phyloP scores from a whole-genome alignment of 2,113 vertebrate genomes.

The Irena cyanogastra region DNA sequence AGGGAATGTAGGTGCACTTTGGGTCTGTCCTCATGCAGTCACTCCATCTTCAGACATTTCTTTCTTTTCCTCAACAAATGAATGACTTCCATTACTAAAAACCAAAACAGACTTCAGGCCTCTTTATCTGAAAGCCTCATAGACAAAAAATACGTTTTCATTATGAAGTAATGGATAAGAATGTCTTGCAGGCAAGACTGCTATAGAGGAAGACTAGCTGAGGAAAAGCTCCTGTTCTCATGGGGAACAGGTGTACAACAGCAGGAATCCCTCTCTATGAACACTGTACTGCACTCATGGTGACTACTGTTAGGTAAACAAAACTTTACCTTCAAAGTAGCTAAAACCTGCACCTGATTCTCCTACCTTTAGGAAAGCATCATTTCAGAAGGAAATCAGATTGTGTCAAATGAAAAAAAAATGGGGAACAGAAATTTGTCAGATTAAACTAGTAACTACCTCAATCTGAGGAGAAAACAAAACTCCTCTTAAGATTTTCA shows the following conservation, averaged over 20 bases:
- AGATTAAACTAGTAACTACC: background rate
- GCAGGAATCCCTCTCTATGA: background rate
- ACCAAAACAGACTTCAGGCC: background rate
- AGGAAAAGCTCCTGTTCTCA: background rate
- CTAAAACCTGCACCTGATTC: background rate
- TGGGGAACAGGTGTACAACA: background rate
- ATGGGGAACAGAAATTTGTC: background rate
- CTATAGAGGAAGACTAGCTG: background rate
- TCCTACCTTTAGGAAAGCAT: background rate
- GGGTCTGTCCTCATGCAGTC: background rate
- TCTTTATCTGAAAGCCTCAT: background rate
- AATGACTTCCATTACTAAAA: background rate
- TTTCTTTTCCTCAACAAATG: background rate
- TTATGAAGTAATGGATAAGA: background rate
- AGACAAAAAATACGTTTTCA: background rate
- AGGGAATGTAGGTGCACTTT: fast-evolving
- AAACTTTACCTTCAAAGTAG: background rate
- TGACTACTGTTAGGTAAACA: background rate
- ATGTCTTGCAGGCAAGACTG: background rate
- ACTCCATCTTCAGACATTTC: background rate
- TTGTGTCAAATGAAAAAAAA: background rate
- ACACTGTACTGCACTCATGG: background rate
- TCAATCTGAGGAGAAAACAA: background rate
- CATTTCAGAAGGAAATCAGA: background rate
- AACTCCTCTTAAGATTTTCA: background rate